Conservation (phyloP, 2,888 invertebrate species). For the Synergus itoensis region DNA sequence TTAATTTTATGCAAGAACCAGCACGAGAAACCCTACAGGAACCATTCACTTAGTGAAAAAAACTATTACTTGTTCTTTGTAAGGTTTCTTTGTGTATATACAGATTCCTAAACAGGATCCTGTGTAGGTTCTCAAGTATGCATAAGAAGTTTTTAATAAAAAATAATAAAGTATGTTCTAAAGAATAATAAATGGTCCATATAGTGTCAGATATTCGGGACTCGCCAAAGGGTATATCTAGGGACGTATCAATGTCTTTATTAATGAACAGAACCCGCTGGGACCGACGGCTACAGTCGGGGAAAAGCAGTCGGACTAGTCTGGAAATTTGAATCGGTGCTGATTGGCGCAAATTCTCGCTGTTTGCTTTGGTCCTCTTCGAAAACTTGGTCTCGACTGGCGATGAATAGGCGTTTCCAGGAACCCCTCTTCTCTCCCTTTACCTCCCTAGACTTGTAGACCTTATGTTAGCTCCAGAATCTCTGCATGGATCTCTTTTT, state of each 20-base stretch:
- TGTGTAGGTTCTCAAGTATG: no score
- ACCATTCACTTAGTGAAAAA: no score
- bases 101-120: no score
- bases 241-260: constrained; percentile 67
- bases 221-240: constrained; percentile 45
- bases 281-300: background rate
- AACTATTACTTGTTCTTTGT: no score
- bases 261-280: constrained; percentile 64
- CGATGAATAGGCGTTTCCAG: constrained; percentile 73
- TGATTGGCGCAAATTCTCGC: constrained; percentile 64
- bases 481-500: constrained; percentile 26
- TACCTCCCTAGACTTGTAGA: background rate
- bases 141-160: background rate
- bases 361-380: constrained; percentile 64
- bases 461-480: constrained; percentile 1
- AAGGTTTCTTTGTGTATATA: no score
- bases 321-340: constrained; percentile 61
- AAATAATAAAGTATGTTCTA: constrained; percentile 1
- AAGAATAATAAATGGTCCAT: background rate
- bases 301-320: constrained; percentile 45
- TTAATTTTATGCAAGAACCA: no score
- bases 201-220: constrained; percentile 3
- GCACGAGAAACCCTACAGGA: no score
- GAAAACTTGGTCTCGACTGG: constrained; percentile 60
- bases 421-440: constrained; percentile 62